Evolutionary conservation across 2,113 vertebrate genomes (phyloP), one percentile per base, ranked within the genome.

Genomic region (Pogona vitticeps): DNA sequence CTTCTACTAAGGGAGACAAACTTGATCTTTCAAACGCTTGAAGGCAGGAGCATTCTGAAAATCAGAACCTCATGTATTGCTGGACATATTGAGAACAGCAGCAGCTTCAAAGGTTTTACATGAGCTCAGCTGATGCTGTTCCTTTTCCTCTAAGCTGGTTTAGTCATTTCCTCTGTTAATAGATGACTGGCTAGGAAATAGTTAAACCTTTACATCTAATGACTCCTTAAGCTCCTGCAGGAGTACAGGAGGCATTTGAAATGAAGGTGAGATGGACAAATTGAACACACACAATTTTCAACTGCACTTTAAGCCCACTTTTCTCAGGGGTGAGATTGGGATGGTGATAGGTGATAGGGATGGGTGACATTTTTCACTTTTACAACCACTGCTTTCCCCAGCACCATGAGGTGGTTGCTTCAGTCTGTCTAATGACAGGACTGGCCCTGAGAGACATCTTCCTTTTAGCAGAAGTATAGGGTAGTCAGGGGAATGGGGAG

Each of bases 111-210:
- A 76, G 40, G 26, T 56, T 75, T 81, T 89, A 85, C 46, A 76
- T 52, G 82, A 88, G 52, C 68, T 28, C 81, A 63, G 85, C 56
- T 92, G 80, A 85, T 71, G 52, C 23, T 88, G 80, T 58, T 91
- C 61, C 56, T 91, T 91, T 91, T 88, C 84, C 21, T 1, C 15
- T 85, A 81, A 86, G 65, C 61, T 71, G 42, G 38, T 68, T 86
- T 86, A 91, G 79, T 93, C 89, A 90, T 76, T 90, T 89, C 20
- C 73, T 90, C 76, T 77, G 26, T 46, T 73, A 76, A 88, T 46
- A 88, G 87, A 82, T 77, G 72, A n/a, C 26, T 82, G 68, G 78
- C 61, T 80, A 80, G 21, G 3, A 84, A 68, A 65, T 81, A 90
- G 65, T 56, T 59, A 76, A 77, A 33, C 12, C 6, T 0, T 1